Evolutionary conservation across 2,888 invertebrate genomes (phyloP), one percentile per base, ranked within the genome.

Genomic region (Nipponacmea schrenckii): DNA sequence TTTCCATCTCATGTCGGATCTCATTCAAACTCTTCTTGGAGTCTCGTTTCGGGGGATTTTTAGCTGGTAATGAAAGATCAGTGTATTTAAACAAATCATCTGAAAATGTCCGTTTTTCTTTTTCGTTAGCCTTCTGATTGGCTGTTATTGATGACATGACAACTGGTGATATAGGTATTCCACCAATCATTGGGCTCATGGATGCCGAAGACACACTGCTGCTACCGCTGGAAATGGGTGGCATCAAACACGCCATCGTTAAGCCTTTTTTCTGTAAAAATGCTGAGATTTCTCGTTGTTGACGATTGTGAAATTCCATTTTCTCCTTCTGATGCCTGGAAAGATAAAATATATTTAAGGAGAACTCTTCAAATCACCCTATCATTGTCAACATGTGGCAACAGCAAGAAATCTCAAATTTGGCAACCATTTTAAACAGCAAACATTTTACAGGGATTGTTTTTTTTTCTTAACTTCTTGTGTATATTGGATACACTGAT

Each of bases 291-390:
- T 85, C 83, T 44, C 76, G 69, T 48, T 80, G 76, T 46, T 83
- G 81, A 65, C 72, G 76, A 64, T 75, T 72, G 50, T 80, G 78
- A 46, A 81, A 71, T n/a, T 77, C 72, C 64, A 80, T 79, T 64
- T 73, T 70, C 70, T 82, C 81, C 65, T 79, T 75, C 48, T 77
- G 77, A 72, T 84, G 84, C 72, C 84, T 84, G 73, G 56, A 81
- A 79, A 24, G 15, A 69, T n/a, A 69, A 24, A 45, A 26, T 24
- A 39, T 31, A 24, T 31, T n/a, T 39, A 62, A 12, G 39, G 39
- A n/a, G 20, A 17, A 68, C 17, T 26, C 5, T n/a, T n/a, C 8
- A 10, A 8, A 31, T 17, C 0, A 62, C 17, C 31, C n/a, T 39
- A 62, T 7, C 10, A 24, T 8, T 20, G 20, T 27, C 62, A 27